Evolutionary conservation across 2,113 vertebrate species (phyloP).

Genomic region (Oplegnathus fasciatus): DNA sequence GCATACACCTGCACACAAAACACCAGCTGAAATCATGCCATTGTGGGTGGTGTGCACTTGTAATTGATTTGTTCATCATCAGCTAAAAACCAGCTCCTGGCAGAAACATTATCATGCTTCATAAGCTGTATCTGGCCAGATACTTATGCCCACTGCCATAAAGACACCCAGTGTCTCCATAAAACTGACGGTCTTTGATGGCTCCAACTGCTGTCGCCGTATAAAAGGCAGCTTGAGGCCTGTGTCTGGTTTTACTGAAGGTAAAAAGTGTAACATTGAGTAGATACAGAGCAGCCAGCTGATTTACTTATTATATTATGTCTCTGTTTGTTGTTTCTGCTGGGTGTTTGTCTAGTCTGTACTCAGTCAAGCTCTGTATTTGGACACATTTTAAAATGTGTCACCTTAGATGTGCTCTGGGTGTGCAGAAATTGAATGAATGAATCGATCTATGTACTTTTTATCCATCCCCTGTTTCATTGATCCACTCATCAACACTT

Average conservation of each 20-base stretch:
- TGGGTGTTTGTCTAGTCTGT: neutral
- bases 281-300: neutral
- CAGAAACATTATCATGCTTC: slow-evolving; percentile 27
- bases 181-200: slow-evolving; percentile 3
- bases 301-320: slow-evolving; percentile 23
- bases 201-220: neutral
- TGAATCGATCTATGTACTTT: neutral
- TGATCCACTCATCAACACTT: neutral
- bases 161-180: slow-evolving; percentile 2
- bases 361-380: neutral
- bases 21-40: neutral
- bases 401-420: neutral
- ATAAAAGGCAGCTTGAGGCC: slow-evolving; percentile 7
- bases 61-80: neutral
- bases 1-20: neutral
- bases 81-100: neutral
- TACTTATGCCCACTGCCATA: slow-evolving; percentile 10
- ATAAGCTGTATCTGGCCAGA: slow-evolving; percentile 4
- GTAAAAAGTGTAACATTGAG: neutral
- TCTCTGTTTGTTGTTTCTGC: neutral
- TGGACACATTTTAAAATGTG: neutral
- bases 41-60: neutral
- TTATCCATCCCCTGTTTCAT: neutral
- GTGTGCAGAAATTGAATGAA: neutral
- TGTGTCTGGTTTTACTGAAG: neutral